Evolutionary conservation across 2,797 vertebrate species (phyloP).

Genomic region (Melanotaenia pygmaea): DNA sequence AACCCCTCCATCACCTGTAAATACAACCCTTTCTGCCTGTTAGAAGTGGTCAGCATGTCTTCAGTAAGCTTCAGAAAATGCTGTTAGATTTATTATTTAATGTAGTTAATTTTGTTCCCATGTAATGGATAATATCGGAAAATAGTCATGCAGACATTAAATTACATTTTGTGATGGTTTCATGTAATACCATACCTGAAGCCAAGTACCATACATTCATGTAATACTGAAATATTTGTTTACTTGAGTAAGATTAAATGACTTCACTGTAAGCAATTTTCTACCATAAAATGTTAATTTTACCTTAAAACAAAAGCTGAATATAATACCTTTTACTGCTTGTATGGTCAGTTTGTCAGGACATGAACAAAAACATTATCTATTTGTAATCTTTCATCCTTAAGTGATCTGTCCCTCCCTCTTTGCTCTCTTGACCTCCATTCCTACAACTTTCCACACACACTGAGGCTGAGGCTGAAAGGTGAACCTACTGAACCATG

Average conservation of each 20-base stretch:
- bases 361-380: neutral
- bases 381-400: neutral
- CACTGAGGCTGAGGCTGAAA: conserved; percentile 43
- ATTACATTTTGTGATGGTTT: neutral
- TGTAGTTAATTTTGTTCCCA: neutral
- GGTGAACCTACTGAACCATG: conserved; percentile 57
- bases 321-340: neutral
- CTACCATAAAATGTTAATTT: neutral
- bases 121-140: neutral
- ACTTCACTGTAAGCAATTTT: conserved; percentile 4
- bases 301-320: neutral
- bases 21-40: neutral
- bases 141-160: neutral
- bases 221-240: neutral
- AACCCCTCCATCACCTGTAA: neutral
- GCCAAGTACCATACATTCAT: too few relatives aligned
- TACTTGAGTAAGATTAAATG: conserved; percentile 4
- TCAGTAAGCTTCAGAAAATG: neutral
- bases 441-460: conserved; percentile 17
- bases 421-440: conserved; percentile 39
- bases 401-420: conserved; percentile 2
- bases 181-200: neutral
- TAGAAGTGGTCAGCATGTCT: neutral
- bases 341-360: neutral
- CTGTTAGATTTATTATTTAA: neutral